Conservation (phyloP, 2,888 invertebrate species). For the Drosophila ezoana region DNA sequence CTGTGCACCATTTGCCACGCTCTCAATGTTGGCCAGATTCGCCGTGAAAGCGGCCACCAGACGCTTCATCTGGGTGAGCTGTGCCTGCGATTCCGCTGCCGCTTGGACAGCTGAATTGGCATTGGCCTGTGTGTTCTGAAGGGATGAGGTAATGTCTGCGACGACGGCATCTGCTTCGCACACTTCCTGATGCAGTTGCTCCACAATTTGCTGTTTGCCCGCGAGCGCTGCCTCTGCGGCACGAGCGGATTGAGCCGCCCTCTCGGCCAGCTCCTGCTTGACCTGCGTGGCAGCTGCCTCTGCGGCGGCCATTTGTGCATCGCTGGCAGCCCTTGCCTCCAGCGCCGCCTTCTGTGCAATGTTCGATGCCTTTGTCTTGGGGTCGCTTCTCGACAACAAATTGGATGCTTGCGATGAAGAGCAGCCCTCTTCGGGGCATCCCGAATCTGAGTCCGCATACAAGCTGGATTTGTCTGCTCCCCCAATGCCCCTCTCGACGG, state of each 20-base stretch:
- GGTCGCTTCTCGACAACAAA: constrained; percentile 26
- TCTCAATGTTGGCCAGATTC: constrained; percentile 87
- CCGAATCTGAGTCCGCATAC: not conserved
- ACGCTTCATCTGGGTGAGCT: constrained; percentile 85
- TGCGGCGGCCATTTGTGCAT: constrained; percentile 90
- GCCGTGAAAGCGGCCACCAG: constrained; percentile 86
- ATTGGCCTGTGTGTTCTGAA: constrained; percentile 88
- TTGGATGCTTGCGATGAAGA: not conserved
- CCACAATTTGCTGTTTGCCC: constrained; percentile 89
- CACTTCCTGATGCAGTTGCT: constrained; percentile 89
- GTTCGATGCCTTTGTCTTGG: constrained; percentile 86
- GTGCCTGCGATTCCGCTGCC: constrained; percentile 87
- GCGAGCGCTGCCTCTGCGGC: constrained; percentile 90
- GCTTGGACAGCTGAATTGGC: constrained; percentile 88
- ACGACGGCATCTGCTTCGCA: constrained; percentile 89
- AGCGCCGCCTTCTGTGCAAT: constrained; percentile 91
- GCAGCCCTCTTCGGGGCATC: not conserved
- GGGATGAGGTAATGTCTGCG: constrained; percentile 87
- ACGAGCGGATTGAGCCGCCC: constrained; percentile 89
- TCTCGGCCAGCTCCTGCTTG: constrained; percentile 90
- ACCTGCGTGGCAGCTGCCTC: constrained; percentile 90
- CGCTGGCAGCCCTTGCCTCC: constrained; percentile 89
- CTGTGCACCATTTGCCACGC: constrained; percentile 87
- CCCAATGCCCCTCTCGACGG: not conserved
- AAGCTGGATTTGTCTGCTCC: constrained; percentile 4